Base-by-base conservation (phyloP, 2,113 vertebrate genomes). In the Mirza zaza region DNA sequence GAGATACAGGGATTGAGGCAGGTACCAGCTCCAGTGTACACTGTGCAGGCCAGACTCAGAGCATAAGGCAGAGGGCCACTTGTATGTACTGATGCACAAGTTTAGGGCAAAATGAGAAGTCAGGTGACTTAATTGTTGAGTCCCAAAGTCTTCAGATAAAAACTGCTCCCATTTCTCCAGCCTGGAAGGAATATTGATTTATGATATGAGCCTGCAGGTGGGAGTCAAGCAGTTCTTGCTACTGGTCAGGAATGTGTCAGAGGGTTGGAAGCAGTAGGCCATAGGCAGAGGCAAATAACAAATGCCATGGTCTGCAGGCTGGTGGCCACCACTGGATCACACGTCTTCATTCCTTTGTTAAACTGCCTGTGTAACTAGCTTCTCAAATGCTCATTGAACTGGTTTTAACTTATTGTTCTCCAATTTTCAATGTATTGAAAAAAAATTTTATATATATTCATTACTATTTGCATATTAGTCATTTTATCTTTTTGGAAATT, bases 401-500 rank as follows among this genome's bases (percentile, higher is more conserved):
- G 29, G 23, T 68, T 67, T 68, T 29, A 94, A 70, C 39, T 23
- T 63, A 76, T 52, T 80, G 23, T 61, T 75, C 67, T 61, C 63
- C 90, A 8, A n/a, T 84, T 88, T 71, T 50, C 59, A 87, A 39
- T 71, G 52, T 42, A 25, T 34, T 89, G n/a, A 93, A 45, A 65
- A 57, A 71, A 89, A 57, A 48, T 3, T 70, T 48, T 61, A 42
- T 36, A 32, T 14, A 5, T 84, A 67, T n/a, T 61, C 29, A 87
- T 76, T 76, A 65, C 18, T 34, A n/a, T 70, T 61, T 68, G 11
- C 2, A 88, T 68, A 9, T 52, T 50, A 50, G 8, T 57, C 32
- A 82, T 87, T 82, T 92, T 77, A 39, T 61, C 27, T 83, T 91
- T 91, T 94, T 77, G 36, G 87, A 90, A 95, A 90, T 77, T 73